Evolutionary conservation across 2,888 invertebrate genomes (phyloP), one percentile per base, ranked within the genome.

Genomic region (Parnassius apollo): DNA sequence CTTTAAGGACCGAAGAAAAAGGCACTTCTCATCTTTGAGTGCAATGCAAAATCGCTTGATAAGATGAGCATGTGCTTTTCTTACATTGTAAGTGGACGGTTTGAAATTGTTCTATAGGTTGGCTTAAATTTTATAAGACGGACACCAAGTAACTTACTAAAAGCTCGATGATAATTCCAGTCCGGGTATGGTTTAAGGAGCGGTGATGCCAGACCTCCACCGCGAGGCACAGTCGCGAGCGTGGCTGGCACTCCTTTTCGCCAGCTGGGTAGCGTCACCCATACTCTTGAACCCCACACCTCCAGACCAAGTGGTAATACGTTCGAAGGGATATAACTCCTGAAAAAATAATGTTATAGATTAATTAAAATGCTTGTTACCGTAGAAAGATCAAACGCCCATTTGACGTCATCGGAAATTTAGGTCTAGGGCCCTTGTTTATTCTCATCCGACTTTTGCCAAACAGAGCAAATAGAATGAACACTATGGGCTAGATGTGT

Each of bases 251-350:
- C 94, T 0, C 96, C 96, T 44, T 91, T 85, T 60, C 94, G 94
- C 96, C 96, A 96, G 67, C 95, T 94, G 0, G 97, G 97, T 58
- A 96, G 85, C 2, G 96, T 95, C 2, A 97, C 86, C 82, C 95
- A 97, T 9, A 97, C 86, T 10, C 95, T 93, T 64, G 94, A 88
- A 4, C 91, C 92, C 88, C 94, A 94, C 2, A 95, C 90, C 75
- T 96, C 96, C 22, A 97, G 77, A 0, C 96, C 96, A 57, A 95
- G 81, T 0, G 96, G 96, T 18, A 96, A 83, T 75, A 95, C 96
- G 75, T 96, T 96, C 67, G 94, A 93, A 0, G 95, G 94, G 35
- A 95, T 88, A 75, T 93, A 97, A 58, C 93, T 78, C 42, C 91
- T 91, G 77, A 53, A 86, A 48, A 86, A 22, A 54, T 3, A 61